Evolutionary conservation across 1,140 invertebrate genomes (phyloP).

Genomic region (Hycleus cichorii): DNA sequence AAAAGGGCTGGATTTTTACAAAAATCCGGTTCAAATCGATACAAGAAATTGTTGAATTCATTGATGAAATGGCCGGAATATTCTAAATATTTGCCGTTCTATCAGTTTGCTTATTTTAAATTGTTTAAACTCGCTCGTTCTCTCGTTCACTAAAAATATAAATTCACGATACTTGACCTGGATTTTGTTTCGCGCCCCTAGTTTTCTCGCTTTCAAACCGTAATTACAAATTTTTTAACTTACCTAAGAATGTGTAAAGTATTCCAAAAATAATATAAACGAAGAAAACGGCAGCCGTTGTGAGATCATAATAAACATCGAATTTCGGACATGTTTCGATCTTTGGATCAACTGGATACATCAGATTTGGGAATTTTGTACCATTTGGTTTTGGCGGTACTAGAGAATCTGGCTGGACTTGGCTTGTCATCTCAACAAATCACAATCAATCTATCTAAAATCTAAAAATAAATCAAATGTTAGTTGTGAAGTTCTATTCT

Average conservation of each 20-base stretch:
- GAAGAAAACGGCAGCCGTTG: slow-evolving; percentile 47
- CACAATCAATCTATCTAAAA: too few species aligned
- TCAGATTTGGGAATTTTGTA: slow-evolving; percentile 25
- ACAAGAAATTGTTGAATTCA: too few species aligned
- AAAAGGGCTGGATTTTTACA: too few species aligned
- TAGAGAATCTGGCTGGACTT: slow-evolving; percentile 34
- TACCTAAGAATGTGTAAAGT: slow-evolving; percentile 58
- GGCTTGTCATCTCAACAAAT: slow-evolving; percentile 21
- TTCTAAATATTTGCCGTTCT: not conserved
- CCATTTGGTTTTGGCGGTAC: slow-evolving; percentile 35
- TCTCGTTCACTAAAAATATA: not conserved
- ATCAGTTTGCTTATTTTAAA: not conserved
- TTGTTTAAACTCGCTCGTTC: not conserved
- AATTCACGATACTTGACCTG: not conserved
- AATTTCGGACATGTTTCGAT: slow-evolving; percentile 44
- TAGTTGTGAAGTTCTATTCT: too few species aligned
- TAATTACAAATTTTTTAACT: slow-evolving; percentile 25
- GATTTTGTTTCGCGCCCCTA: too few species aligned
- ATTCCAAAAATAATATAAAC: slow-evolving; percentile 56
- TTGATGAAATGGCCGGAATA: not conserved
- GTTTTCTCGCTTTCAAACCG: not conserved
- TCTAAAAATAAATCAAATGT: too few species aligned
- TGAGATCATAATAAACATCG: slow-evolving; percentile 49
- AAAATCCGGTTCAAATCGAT: too few species aligned
- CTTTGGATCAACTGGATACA: slow-evolving; percentile 29